Percentiles rank a stretch among this genome's conserved stretches.
Conservation (phyloP, 2,797 vertebrate species). For the Danio albolineatus region DNA sequence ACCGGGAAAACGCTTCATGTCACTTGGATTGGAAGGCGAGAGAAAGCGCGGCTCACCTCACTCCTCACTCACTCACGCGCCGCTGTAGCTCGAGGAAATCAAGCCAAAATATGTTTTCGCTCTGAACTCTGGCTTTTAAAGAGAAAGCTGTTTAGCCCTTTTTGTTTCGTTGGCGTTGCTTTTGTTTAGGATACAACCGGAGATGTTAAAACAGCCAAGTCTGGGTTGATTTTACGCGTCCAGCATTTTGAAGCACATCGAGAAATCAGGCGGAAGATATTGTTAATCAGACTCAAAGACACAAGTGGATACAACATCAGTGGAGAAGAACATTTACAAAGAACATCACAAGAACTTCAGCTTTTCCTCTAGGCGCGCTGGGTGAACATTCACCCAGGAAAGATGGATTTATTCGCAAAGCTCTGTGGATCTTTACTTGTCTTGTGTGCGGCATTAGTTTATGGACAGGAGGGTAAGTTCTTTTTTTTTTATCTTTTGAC, state of each 20-base stretch:
- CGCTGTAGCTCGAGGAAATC: constrained; percentile 44
- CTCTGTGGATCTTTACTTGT: constrained; percentile 80
- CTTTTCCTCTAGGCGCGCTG: constrained; percentile 28
- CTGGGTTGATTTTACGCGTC: constrained; percentile 32
- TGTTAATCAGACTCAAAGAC: constrained; percentile 31
- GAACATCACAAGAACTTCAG: constrained; percentile 44
- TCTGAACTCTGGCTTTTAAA: constrained; percentile 13
- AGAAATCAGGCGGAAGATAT: constrained; percentile 25
- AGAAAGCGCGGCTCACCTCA: constrained; percentile 17
- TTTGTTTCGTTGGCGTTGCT: background rate
- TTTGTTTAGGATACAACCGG: constrained; percentile 12
- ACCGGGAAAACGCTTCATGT: constrained; percentile 36
- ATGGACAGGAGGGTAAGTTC: constrained; percentile 82
- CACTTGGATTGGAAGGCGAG: constrained; percentile 53
- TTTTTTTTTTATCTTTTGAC: background rate
- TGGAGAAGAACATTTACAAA: constrained; percentile 43
- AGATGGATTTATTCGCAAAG: constrained; percentile 81
- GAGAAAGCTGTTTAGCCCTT: constrained; percentile 15
- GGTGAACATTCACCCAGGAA: constrained; percentile 61
- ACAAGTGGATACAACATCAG: constrained; percentile 53
- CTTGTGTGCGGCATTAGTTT: constrained; percentile 71
- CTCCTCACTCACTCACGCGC: constrained; percentile 11
- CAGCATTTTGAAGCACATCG: constrained; percentile 30
- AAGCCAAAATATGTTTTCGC: background rate
- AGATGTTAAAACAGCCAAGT: constrained; percentile 28